Evolutionary conservation across 30 jellyfish, hydroid and myxozoan species (phyloP).

Genomic region (Morbakka virulenta): DNA sequence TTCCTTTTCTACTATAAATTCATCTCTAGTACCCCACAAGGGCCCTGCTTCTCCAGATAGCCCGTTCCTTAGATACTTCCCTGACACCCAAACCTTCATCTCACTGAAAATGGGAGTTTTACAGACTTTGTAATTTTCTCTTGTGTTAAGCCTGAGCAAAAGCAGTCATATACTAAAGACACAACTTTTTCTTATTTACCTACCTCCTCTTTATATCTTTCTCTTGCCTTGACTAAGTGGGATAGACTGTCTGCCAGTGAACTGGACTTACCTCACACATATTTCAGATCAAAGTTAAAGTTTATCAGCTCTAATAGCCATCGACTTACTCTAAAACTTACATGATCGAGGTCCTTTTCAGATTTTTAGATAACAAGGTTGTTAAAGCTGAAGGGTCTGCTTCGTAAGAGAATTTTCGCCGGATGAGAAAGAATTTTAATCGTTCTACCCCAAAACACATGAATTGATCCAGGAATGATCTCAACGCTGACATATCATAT

Average conservation of each 20-base stretch:
- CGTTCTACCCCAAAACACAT: too few relatives aligned
- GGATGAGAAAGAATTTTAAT: too few relatives aligned
- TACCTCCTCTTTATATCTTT: not conserved
- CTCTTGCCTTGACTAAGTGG: not conserved
- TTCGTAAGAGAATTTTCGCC: too few relatives aligned
- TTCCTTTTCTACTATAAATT: not conserved
- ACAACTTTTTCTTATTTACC: not conserved
- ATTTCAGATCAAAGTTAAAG: not conserved
- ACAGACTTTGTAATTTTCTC: too few relatives aligned
- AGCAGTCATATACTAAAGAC: not conserved
- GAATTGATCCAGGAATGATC: too few relatives aligned
- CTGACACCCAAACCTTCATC: not conserved
- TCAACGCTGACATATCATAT: too few relatives aligned
- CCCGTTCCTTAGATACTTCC: not conserved
- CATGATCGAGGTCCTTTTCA: too few relatives aligned
- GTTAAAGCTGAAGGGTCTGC: too few relatives aligned
- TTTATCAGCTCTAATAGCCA: not conserved
- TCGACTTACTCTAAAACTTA: not conserved
- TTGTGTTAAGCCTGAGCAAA: not conserved
- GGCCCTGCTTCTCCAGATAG: not conserved
- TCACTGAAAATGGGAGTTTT: not conserved
- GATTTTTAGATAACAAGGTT: too few relatives aligned
- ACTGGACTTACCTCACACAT: not conserved
- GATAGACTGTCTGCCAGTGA: not conserved
- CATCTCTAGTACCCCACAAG: not conserved